Conservation (phyloP, 2,113 vertebrate species). For the Leiothrix lutea region DNA sequence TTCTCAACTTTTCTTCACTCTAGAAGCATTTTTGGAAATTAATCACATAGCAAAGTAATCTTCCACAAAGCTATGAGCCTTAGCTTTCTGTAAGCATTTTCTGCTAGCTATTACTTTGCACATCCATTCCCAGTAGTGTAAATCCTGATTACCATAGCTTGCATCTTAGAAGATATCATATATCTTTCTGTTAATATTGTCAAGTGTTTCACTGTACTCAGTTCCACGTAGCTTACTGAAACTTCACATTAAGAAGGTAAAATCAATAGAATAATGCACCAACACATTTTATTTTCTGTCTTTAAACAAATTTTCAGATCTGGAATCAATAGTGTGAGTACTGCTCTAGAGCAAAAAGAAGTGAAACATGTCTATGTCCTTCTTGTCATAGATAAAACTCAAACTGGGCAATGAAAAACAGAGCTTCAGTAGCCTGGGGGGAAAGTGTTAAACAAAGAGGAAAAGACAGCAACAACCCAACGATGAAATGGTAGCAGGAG, state of each 20-base stretch:
- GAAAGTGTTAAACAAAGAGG: neutral
- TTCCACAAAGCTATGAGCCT: neutral
- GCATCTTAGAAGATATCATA: neutral
- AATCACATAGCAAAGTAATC: neutral
- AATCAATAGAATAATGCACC: neutral
- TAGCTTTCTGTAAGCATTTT: neutral
- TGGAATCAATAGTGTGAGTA: neutral
- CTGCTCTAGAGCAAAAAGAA: neutral
- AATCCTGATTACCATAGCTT: neutral
- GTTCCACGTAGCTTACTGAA: neutral
- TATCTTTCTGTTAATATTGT: neutral
- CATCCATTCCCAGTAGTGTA: neutral
- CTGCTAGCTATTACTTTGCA: neutral
- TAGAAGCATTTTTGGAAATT: neutral
- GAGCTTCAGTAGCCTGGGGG: neutral
- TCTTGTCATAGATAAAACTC: neutral
- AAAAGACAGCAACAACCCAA: neutral
- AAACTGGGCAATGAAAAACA: neutral
- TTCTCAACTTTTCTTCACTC: neutral
- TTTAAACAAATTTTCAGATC: neutral
- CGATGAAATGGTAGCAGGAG: neutral
- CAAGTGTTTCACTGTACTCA: fast-evolving
- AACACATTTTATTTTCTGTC: neutral
- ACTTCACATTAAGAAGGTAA: neutral
- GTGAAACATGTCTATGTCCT: neutral